Evolutionary conservation across 2,888 invertebrate genomes (phyloP), one percentile per base, ranked within the genome.

Genomic region (Neoascia interrupta): DNA sequence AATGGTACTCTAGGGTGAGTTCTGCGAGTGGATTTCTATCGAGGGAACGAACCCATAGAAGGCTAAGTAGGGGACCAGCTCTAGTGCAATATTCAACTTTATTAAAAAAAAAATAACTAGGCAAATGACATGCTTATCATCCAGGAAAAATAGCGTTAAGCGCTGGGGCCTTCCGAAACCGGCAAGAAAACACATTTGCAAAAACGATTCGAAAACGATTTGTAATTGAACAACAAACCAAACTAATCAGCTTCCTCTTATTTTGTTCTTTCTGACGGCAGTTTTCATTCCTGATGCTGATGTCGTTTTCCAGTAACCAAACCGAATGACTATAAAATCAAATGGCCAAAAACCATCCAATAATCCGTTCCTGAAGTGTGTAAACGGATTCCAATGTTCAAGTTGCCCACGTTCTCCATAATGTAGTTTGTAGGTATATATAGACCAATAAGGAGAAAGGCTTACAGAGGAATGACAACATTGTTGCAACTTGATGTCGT

Each of bases 331-430:
- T 73, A 56, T 79, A 68, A 72, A 79, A 79, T 68, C 64, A 68
- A 68, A 66, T 56, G 56, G 51, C 51, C 64, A 66, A 79, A 72
- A 73, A 54, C 60, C 72, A 68, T 36, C 61, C 73, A 73, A 73
- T 79, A 79, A 79, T 79, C 73, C 68, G 18, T 61, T 61, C 64
- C 60, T 66, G 61, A 73, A 73, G 73, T 73, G 61, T 79, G 68
- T 68, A 73, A 79, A 79, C 34, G 79, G 61, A 79, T 73, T 79
- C 37, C 53, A 43, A 64, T 53, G 53, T 70, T 68, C 56, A 28
- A 54, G 45, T 56, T 64, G 28, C 23, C 70, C 34, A 64, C 23
- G 41, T 41, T 34, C 37, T 8, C 4, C 8, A 26, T 8, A 26
- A 26, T 26, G 26, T 31, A 31, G 26, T 26, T 26, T 31, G 31